These are phyloP conservation scores for Isichthys henryi DNA, from an alignment of 2,113 vertebrate genomes.

Conservation along the genomic window DNA sequence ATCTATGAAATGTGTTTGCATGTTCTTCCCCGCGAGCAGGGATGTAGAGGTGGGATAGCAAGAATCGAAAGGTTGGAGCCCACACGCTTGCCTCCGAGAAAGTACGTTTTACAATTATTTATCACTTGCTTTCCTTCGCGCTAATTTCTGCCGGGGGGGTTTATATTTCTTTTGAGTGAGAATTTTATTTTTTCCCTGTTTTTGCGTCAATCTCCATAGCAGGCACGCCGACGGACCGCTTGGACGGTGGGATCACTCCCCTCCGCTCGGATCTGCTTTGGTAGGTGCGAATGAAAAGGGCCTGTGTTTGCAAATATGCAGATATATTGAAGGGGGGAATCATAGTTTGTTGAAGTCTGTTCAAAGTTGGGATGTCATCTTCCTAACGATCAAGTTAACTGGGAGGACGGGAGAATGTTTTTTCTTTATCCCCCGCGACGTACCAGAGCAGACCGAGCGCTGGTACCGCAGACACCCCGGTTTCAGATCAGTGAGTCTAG, in stretches of 20 bases:
- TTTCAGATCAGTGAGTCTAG: conserved; percentile 63
- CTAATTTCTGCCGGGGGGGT: conserved; percentile 23
- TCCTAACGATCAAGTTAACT: conserved; percentile 33
- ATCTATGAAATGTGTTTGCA: conserved; percentile 77
- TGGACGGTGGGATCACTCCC: conserved; percentile 54
- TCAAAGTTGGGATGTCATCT: conserved; percentile 45
- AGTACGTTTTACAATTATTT: conserved; percentile 49
- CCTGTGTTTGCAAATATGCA: conserved; percentile 37
- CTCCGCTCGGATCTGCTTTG: conserved; percentile 60
- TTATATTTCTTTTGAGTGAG: conserved; percentile 27
- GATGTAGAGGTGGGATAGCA: conserved; percentile 80
- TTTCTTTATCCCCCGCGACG: conserved; percentile 32
- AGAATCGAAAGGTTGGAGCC: conserved; percentile 60
- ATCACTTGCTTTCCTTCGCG: conserved; percentile 42
- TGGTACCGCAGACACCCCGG: conserved; percentile 45
- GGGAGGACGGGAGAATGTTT: conserved; percentile 35
- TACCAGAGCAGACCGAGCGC: conserved; percentile 40
- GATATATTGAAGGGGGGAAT: conserved; percentile 36
- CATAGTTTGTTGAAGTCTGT: conserved; percentile 42
- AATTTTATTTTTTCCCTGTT: conserved; percentile 36
- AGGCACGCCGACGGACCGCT: conserved; percentile 55
- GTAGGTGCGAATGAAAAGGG: conserved; percentile 39
- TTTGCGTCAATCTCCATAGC: conserved; percentile 40
- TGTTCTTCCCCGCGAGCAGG: conserved; percentile 65
- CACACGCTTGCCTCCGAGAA: conserved; percentile 59